These are phyloP conservation scores for Brenthis hecate DNA, from an alignment of 2,888 invertebrate genomes.

Conservation along the genomic window DNA sequence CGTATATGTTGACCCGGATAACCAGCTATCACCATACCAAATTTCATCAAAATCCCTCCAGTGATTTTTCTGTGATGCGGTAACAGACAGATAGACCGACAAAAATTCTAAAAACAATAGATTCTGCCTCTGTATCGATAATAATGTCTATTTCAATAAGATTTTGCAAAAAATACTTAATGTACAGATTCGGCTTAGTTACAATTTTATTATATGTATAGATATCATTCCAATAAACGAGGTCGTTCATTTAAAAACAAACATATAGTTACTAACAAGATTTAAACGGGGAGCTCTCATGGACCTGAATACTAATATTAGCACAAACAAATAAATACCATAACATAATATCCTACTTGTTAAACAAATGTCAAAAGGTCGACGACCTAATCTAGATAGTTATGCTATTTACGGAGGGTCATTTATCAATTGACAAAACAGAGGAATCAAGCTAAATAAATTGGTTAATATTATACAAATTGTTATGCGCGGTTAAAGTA, in stretches of 20 bases:
- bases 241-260: background rate
- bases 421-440: slow-evolving; percentile 32
- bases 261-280: background rate
- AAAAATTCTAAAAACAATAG: too few relatives aligned
- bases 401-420: slow-evolving; percentile 23
- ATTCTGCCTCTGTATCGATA: too few relatives aligned
- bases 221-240: background rate
- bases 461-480: slow-evolving; percentile 19
- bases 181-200: too few relatives aligned
- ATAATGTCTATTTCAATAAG: too few relatives aligned
- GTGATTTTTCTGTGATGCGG: too few relatives aligned
- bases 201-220: background rate
- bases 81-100: too few relatives aligned
- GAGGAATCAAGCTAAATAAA: slow-evolving; percentile 19
- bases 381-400: slow-evolving; percentile 28
- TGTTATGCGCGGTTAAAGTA: background rate
- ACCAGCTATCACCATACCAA: too few relatives aligned
- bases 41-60: too few relatives aligned
- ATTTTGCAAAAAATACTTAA: too few relatives aligned
- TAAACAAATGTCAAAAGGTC: slow-evolving; percentile 29
- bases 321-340: slow-evolving; percentile 5
- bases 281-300: background rate
- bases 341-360: slow-evolving; percentile 10
- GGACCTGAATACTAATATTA: slow-evolving; percentile 17
- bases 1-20: too few relatives aligned